Evolutionary conservation across 2,888 invertebrate genomes (phyloP), one percentile per base, ranked within the genome.

Genomic region (Tenodera sinensis): DNA sequence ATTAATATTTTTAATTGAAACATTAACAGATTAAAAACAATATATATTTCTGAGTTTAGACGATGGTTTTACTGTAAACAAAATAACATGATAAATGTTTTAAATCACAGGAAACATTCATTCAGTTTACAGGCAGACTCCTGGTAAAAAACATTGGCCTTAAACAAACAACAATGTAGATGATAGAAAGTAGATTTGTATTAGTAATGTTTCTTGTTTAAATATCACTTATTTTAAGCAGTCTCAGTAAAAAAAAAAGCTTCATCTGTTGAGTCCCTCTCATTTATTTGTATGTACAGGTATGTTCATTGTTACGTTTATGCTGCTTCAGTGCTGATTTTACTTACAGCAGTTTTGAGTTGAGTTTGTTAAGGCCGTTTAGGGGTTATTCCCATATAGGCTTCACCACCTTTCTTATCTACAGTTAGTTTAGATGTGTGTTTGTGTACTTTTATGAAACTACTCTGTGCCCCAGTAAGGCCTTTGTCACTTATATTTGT

Each of bases 221-320:
- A 87, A 30, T 87, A 87, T 87, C 83, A 87, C 83, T 83, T 81
- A 28, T 15, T 87, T 42, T 83, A 82, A 28, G 42, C 28, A 42
- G 42, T 87, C 87, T 87, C 87, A 87, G 82, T 87, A 87, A 28
- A 83, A 88, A 85, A 54, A 81, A 42, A 42, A 85, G n/a, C 27
- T 88, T 88, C 88, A 47, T 85, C 84, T 81, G 83, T 42, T 88
- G 83, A 83, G 83, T 88, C 83, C 84, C 84, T 83, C 34, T 88
- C 82, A 25, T 88, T 30, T 83, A 71, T 71, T 20, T 71, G 54
- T 71, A 71, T 71, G 54, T 71, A 71, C 54, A 71, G 54, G 54
- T 71, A 71, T 34, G n/a, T 88, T 83, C 42, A 34, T 89, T 47
- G 47, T 89, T 83, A 83, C 47, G 34, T 83, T 84, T 83, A 87